Conservation (phyloP, 1,140 invertebrate genomes). For the Glomeris maerens region DNA sequence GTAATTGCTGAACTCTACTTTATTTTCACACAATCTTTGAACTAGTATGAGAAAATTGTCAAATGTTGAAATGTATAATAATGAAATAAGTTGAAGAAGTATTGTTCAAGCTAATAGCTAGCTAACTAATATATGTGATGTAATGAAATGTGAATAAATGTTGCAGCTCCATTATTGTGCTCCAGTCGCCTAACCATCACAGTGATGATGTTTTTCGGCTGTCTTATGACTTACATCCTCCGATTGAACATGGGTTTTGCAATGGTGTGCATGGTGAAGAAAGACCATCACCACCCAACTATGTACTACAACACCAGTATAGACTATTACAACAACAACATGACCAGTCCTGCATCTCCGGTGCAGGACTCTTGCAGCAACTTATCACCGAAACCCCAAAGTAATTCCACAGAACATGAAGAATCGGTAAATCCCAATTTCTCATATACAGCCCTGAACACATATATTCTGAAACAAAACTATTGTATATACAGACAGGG, state of each 20-base stretch:
- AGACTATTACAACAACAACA: neutral
- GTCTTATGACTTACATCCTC: conserved; percentile 19
- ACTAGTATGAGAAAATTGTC: too few species aligned
- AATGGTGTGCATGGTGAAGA: conserved; percentile 25
- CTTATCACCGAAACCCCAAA: conserved; percentile 1
- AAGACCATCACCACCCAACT: neutral
- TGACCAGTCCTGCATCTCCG: neutral
- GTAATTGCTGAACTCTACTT: too few species aligned
- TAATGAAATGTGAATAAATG: too few species aligned
- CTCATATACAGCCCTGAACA: conserved; percentile 2
- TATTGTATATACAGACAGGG: conserved; percentile 11
- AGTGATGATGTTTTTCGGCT: conserved; percentile 16
- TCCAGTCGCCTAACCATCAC: conserved; percentile 18
- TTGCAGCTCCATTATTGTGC: conserved; percentile 15
- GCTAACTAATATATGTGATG: too few species aligned
- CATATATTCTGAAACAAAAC: neutral
- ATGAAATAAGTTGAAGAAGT: too few species aligned
- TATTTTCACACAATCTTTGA: too few species aligned
- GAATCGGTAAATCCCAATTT: conserved; percentile 3
- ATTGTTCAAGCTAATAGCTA: too few species aligned
- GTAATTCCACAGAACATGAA: neutral
- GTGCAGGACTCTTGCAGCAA: neutral
- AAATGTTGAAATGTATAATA: too few species aligned
- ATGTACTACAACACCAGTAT: neutral
- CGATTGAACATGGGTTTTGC: conserved; percentile 23